Evolutionary conservation across 2,113 vertebrate genomes (phyloP), one percentile per base, ranked within the genome.

Genomic region (Takifugu flavidus): DNA sequence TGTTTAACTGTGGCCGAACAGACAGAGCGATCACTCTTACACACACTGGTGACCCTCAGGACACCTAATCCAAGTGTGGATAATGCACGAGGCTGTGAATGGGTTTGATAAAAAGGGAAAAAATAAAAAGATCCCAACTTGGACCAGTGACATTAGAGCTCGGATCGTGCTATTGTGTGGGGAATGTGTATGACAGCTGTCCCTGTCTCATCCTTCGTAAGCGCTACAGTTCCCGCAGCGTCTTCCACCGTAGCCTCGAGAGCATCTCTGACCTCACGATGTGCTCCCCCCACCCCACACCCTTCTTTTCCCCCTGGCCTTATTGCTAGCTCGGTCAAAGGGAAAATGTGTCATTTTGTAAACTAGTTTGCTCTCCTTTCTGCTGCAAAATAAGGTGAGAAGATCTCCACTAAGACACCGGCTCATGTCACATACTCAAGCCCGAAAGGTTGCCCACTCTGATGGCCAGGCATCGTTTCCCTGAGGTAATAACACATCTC

Each of bases 171-270:
- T 5, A 20, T n/a, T 68, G 52, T 71, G 75, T 74, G 77, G 28
- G 62, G 68, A 73, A 67, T 80, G 70, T 82, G 80, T 42, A 62
- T 20, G 61, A 75, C 83, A 84, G 86, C 82, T 88, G 87, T 71
- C 70, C 54, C 59, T 51, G 59, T 65, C 49, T 87, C 86, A 87
- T 88, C 86, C 79, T 42, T 57, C 1, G 59, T 87, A 86, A 83
- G 70, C 76, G 73, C 74, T 58, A 39, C 80, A 79, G 81, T 79
- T 85, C 84, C 82, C 78, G 53, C 60, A 52, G 75, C 82, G 79
- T 86, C 68, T 64, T 82, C 59, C 67, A 53, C 43, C 56, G 58
- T 67, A 79, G 78, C 75, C 77, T 78, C 67, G 71, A 25, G 55
- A 75, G 62, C 70, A 71, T 79, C 67, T 72, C 62, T 77, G 79